Base-by-base conservation (phyloP, 2,113 vertebrate genomes). In the Xenotilapia flavipinnis region DNA sequence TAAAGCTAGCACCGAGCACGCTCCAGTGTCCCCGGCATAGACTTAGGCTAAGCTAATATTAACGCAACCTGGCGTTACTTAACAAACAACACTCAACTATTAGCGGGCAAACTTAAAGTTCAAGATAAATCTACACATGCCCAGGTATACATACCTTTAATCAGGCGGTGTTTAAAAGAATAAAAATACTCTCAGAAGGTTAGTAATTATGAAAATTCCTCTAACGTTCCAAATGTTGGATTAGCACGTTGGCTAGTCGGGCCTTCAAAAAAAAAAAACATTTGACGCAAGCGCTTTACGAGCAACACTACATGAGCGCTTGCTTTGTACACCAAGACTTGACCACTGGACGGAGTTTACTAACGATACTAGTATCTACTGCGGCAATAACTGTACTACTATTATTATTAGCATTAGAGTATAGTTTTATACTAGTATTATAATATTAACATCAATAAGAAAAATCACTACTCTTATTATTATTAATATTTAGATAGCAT, bases 71-170 rank as follows among this genome's bases (percentile, higher is more conserved):
- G 10, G 10, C 55, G 54, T 77, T 70, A 73, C 79, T 56, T 28
- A 83, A 84, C 49, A 53, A 49, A 38, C 14, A 31, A 51, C 77
- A 83, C 38, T 84, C 13, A 75, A 45, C 60, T 81, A 55, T 70
- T 15, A 26, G 1, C 2, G 26, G 7, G 2, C 3, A 23, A 55
- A 51, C n/a, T 42, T 40, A 4, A 9, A 15, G 2, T 45, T 82
- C 9, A 5, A 1, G 79, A 60, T 36, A 5, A 83, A 55, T 6
- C 1, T 12, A 1, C 4, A 54, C 40, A 28, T 21, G 5, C 26
- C 5, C 15, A 7, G 9, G 5, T 15, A 81, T 83, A 93, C 94
- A 6, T 93, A 96, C 94, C 94, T 75, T n/a, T n/a, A 90, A 42
- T 23, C 36, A 79, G 58, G 80, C 19, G 53, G 40, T 26, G 65